phyloP scores from a whole-genome alignment of 2,888 invertebrate species.

The Syrphus vitripennis region DNA sequence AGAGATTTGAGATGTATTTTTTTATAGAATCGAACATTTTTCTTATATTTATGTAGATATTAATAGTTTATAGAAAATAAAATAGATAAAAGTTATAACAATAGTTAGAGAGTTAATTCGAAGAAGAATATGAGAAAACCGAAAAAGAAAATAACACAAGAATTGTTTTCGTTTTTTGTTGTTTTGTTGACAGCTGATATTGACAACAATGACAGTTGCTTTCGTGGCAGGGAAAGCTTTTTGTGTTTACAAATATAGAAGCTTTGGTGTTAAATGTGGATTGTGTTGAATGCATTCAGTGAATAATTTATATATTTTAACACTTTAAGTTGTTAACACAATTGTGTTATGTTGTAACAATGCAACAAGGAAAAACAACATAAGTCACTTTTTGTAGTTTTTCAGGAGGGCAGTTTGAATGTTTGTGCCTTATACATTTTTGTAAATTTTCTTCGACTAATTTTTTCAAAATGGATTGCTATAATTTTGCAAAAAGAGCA shows the following conservation, averaged over 20 bases:
- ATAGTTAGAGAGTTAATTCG: not conserved
- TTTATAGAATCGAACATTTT: constrained; percentile 72
- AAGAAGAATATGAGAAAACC: not conserved
- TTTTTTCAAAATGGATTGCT: too few relatives aligned
- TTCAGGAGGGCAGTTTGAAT: too few relatives aligned
- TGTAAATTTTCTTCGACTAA: too few relatives aligned
- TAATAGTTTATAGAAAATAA: too few relatives aligned
- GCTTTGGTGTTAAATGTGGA: not conserved
- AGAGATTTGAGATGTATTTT: constrained; percentile 75
- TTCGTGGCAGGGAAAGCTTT: constrained; percentile 7
- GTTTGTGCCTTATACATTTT: too few relatives aligned
- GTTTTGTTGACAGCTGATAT: not conserved
- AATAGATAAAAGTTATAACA: constrained; percentile 1
- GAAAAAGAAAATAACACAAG: not conserved
- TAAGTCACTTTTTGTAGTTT: too few relatives aligned
- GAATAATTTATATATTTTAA: too few relatives aligned
- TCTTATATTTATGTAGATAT: not conserved
- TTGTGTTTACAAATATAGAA: not conserved
- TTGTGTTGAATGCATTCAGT: not conserved
- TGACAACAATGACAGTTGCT: not conserved
- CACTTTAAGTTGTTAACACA: not conserved
- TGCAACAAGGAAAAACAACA: too few relatives aligned
- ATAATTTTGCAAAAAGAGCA: too few relatives aligned
- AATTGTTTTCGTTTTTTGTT: constrained; percentile 6
- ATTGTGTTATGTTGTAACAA: not conserved